Conservation (phyloP, 1,140 invertebrate genomes). For the Tetragnatha versicolor region DNA sequence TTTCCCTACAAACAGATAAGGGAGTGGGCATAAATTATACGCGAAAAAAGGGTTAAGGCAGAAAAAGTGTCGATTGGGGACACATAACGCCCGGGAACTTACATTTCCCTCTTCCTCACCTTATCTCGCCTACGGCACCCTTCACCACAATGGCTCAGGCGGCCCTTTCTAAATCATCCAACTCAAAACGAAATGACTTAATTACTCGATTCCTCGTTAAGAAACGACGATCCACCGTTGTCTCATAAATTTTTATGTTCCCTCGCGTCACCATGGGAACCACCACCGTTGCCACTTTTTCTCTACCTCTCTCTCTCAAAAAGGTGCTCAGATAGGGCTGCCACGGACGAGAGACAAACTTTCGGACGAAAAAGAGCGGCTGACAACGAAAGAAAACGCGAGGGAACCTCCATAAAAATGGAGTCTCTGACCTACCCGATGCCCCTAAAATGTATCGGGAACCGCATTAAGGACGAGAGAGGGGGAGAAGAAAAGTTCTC, state of each 20-base stretch:
- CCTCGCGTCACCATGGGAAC: conserved; percentile 14
- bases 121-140: background rate
- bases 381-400: conserved; percentile 14
- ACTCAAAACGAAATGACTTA: conserved; percentile 34
- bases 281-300: background rate
- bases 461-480: conserved; percentile 22
- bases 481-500: too few relatives aligned
- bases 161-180: conserved; percentile 34
- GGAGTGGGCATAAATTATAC: too few relatives aligned
- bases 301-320: conserved; percentile 18
- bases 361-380: conserved; percentile 4
- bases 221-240: conserved; percentile 8
- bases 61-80: too few relatives aligned
- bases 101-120: background rate
- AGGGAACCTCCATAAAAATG: conserved; percentile 44
- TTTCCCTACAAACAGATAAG: too few relatives aligned
- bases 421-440: conserved; percentile 10
- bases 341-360: background rate
- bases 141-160: conserved; percentile 10
- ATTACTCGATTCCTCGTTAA: conserved; percentile 43
- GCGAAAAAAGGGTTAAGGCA: too few relatives aligned
- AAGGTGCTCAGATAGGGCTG: conserved; percentile 29
- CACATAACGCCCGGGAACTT: background rate
- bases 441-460: conserved; percentile 29
- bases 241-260: conserved; percentile 46